phyloP scores from a whole-genome alignment of 2,797 vertebrate species.

The Gambelia wislizenii region DNA sequence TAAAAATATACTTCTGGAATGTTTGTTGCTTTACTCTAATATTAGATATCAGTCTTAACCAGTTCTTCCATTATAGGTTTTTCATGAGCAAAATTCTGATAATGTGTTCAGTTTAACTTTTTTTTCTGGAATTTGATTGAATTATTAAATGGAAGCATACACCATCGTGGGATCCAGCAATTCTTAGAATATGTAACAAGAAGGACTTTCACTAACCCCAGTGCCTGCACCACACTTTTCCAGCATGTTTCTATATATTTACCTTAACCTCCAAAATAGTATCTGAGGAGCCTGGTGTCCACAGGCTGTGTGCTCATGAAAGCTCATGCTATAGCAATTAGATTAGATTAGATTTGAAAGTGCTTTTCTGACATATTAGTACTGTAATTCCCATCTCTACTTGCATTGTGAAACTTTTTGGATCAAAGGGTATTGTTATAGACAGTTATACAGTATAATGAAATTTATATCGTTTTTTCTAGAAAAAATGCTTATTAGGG shows the following conservation, averaged over 20 bases:
- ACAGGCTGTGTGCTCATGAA: no score
- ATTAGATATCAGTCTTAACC: background rate
- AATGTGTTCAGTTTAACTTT: background rate
- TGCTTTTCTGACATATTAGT: background rate
- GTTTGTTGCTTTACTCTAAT: background rate
- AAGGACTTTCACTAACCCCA: background rate
- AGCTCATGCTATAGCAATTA: no score
- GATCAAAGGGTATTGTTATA: background rate
- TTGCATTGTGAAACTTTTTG: constrained; percentile 1
- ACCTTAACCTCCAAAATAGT: no score
- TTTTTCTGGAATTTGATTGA: no score
- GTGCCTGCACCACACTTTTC: no score
- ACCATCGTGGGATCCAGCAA: background rate
- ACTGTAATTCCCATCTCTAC: background rate
- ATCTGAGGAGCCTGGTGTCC: no score
- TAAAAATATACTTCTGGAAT: background rate
- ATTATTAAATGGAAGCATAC: background rate
- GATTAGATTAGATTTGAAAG: no score
- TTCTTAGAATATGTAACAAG: background rate
- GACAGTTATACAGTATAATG: background rate
- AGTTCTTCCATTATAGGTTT: background rate
- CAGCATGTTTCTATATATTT: no score
- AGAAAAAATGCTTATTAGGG: background rate
- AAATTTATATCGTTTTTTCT: background rate
- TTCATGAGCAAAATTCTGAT: background rate